Conservation (phyloP, 1,140 invertebrate genomes). For the Platyscapa corneri region DNA sequence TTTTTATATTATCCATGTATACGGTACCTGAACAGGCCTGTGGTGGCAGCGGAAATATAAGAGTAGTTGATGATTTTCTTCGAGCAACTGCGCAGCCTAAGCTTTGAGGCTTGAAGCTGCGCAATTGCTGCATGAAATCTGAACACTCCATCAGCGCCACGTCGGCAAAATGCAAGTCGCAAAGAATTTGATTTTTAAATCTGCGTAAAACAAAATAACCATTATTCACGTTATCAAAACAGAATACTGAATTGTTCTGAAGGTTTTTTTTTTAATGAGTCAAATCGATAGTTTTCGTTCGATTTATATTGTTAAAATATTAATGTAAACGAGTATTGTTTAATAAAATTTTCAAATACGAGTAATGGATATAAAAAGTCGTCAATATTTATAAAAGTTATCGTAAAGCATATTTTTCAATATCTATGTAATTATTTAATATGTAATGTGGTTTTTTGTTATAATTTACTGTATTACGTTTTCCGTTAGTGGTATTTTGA, state of each 20-base stretch:
- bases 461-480: too few species aligned
- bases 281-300: too few species aligned
- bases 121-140: conserved; percentile 96
- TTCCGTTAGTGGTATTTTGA: too few species aligned
- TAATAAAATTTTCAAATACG: too few species aligned
- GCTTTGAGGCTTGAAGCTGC: conserved; percentile 95
- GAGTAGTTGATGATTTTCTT: conserved; percentile 92
- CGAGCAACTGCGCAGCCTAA: conserved; percentile 93
- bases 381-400: too few species aligned
- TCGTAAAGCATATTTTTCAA: too few species aligned
- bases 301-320: too few species aligned
- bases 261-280: too few species aligned
- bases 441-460: too few species aligned
- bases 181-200: conserved; percentile 90
- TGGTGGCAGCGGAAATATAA: conserved; percentile 94
- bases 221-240: not conserved
- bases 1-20: not conserved
- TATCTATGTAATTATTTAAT: too few species aligned
- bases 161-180: conserved; percentile 93
- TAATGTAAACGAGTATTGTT: too few species aligned
- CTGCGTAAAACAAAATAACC: conserved; percentile 59
- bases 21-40: conserved; percentile 92
- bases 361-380: too few species aligned
- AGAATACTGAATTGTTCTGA: not conserved
- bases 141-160: conserved; percentile 96